Conservation (phyloP, 2,113 vertebrate genomes). For the Psammodynastes pulverulentus region DNA sequence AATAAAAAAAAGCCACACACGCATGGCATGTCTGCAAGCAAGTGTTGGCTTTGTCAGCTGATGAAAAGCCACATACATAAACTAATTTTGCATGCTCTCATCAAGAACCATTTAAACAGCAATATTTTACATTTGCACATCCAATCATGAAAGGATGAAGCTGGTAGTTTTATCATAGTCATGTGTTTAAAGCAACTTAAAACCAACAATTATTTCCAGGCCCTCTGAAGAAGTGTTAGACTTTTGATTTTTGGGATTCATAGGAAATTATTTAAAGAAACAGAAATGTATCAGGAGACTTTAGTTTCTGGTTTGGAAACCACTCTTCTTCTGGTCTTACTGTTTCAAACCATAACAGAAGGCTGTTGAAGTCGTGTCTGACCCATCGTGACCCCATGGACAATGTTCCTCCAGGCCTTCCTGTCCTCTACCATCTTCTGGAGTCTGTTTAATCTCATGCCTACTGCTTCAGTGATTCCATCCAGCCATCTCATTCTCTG, state of each 20-base stretch:
- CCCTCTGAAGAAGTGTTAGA: background rate
- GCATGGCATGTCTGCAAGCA: background rate
- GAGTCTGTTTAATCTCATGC: too few relatives aligned
- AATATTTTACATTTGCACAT: constrained; percentile 44
- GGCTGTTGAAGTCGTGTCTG: too few relatives aligned
- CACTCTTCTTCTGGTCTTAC: background rate
- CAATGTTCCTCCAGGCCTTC: too few relatives aligned
- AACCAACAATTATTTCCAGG: background rate
- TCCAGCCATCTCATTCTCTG: too few relatives aligned
- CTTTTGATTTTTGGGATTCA: constrained; percentile 7
- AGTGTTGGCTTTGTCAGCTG: constrained; percentile 27
- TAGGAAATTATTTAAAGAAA: background rate
- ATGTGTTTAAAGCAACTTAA: constrained; percentile 2
- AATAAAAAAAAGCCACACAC: constrained; percentile 22
- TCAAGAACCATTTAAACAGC: constrained; percentile 30
- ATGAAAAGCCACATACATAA: constrained; percentile 26
- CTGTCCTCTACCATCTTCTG: too few relatives aligned
- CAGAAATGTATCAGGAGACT: background rate
- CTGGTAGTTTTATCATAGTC: constrained; percentile 49
- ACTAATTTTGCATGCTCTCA: constrained; percentile 29
- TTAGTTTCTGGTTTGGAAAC: constrained; percentile 3
- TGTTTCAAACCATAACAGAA: background rate
- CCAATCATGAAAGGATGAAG: constrained; percentile 63
- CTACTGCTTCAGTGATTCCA: too few relatives aligned
- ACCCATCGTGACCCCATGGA: too few relatives aligned